Evolutionary conservation across 2,113 vertebrate species (phyloP), one percentile per base, ranked within the genome.

Genomic region (Epinephelus moara): DNA sequence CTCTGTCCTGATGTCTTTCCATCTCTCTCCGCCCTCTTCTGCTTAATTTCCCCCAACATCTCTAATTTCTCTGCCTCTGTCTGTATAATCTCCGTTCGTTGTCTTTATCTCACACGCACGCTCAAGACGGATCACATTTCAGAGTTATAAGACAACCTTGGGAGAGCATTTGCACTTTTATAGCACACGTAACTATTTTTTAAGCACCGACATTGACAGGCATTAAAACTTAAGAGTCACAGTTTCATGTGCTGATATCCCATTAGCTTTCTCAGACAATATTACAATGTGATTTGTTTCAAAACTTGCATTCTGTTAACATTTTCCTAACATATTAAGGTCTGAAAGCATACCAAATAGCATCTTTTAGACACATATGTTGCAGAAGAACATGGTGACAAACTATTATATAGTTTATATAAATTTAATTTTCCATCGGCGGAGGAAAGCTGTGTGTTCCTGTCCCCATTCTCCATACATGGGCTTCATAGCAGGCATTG

Each of bases 31-130:
- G 55, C 18, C 40, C 47, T 61, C 45, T 63, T 55, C 49, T 47
- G 27, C 63, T 59, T 83, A 67, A 75, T 75, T 61, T 75, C 47
- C 27, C 66, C 74, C 40, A 71, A 71, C 74, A 82, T 73, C 37
- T 79, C 47, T n/a, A 25, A 70, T 89, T 71, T 61, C 66, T 79
- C 57, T 63, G 42, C 42, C 47, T 75, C 50, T 42, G 11, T 69
- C 71, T 71, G 10, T 60, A 60, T 74, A 40, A 56, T 69, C 56
- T 55, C 15, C 55, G 30, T 72, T 68, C 21, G 68, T 70, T 72
- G 42, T 53, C 12, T 66, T 53, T 47, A 50, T 57, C 50, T 30
- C 19, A 2, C 56, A 62, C 50, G 23, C 79, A 45, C 21, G 19
- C 25, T 53, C 27, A 74, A 37, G 23, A 23, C 50, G 52, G 67